Evolutionary conservation across 2,888 invertebrate genomes (phyloP).

Genomic region (Phortica okadai): DNA sequence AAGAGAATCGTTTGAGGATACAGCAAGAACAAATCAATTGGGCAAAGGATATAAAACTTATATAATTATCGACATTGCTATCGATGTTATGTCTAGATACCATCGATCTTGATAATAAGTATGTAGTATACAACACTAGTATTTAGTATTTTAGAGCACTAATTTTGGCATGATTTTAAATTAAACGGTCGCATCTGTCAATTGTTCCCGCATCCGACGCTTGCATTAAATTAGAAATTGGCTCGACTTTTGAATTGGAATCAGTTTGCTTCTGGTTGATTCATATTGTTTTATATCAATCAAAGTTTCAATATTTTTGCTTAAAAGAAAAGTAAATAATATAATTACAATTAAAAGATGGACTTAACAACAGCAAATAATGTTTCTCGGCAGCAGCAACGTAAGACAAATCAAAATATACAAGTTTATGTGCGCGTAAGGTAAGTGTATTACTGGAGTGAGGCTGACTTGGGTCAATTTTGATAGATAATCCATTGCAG

Average conservation of each 20-base stretch:
- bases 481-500: slow-evolving; percentile 76
- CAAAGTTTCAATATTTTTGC: too few relatives aligned
- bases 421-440: slow-evolving; percentile 92
- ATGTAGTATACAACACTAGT: too few relatives aligned
- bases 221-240: background rate
- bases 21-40: too few relatives aligned
- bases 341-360: slow-evolving; percentile 54
- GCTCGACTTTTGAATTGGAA: too few relatives aligned
- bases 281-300: too few relatives aligned
- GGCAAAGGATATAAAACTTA: too few relatives aligned
- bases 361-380: slow-evolving; percentile 53
- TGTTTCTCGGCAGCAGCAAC: slow-evolving; percentile 51
- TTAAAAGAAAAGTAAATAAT: background rate
- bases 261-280: too few relatives aligned
- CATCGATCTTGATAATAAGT: too few relatives aligned
- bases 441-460: slow-evolving; percentile 77
- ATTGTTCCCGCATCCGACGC: background rate
- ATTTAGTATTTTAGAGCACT: too few relatives aligned
- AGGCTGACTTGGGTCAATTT: background rate
- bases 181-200: background rate
- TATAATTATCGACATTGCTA: too few relatives aligned
- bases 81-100: too few relatives aligned
- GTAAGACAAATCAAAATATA: slow-evolving; percentile 84
- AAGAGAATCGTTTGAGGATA: too few relatives aligned
- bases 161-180: background rate